Conservation (phyloP, 2,113 vertebrate genomes). For the Daboia siamensis region DNA sequence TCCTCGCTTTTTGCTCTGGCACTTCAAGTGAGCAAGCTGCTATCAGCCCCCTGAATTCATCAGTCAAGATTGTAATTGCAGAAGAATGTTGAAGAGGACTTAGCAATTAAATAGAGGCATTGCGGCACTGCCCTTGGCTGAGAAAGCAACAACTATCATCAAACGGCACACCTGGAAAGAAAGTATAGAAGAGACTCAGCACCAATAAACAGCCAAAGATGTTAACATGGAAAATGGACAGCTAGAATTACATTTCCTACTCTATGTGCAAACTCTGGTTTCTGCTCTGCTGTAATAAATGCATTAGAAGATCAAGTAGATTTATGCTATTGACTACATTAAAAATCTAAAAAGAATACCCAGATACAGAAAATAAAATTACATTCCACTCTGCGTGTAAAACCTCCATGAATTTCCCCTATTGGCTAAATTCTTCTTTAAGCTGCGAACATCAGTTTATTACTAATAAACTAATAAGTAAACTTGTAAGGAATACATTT, state of each 20-base stretch:
- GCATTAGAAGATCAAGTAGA: not conserved
- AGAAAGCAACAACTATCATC: slow-evolving; percentile 46
- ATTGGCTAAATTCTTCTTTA: not conserved
- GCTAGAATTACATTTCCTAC: not conserved
- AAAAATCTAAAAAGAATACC: not conserved
- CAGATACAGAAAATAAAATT: not conserved
- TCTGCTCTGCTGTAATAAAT: not conserved
- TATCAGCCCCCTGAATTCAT: rapidly evolving
- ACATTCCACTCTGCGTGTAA: not conserved
- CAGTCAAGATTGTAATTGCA: not conserved
- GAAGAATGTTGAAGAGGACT: not conserved
- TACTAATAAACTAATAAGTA: not conserved
- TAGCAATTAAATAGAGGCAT: slow-evolving; percentile 56
- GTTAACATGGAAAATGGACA: not conserved
- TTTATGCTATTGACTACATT: not conserved
- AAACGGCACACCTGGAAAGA: slow-evolving; percentile 47
- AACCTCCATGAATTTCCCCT: not conserved
- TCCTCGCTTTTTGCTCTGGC: not conserved
- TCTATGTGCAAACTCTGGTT: not conserved
- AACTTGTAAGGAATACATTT: not conserved
- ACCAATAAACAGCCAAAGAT: not conserved
- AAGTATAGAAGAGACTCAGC: not conserved
- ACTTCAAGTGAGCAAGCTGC: not conserved
- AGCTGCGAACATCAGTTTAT: not conserved
- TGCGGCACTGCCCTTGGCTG: slow-evolving; percentile 5